phyloP scores from a whole-genome alignment of 2,888 invertebrate species.

The Ormyrus rosae region DNA sequence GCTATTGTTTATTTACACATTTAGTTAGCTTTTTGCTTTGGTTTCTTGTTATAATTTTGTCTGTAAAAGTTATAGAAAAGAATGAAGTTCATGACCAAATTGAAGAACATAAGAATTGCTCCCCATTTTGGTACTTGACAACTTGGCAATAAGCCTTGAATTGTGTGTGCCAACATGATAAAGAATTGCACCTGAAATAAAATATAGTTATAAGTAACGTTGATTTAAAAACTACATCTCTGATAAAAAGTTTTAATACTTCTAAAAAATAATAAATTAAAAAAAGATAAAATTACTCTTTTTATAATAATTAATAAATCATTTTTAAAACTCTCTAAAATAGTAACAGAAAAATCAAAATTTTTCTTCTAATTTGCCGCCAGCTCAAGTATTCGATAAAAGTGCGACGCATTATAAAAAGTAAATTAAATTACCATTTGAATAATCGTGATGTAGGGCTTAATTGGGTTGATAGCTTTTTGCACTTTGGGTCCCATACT shows the following conservation, averaged over 20 bases:
- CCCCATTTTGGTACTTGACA: conserved; percentile 78
- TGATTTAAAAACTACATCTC: no score
- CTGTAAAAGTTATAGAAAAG: conserved; percentile 84
- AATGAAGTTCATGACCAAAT: conserved; percentile 80
- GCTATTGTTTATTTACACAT: neutral
- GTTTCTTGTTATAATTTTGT: conserved; percentile 75
- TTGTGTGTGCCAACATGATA: conserved; percentile 78
- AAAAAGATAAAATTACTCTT: neutral
- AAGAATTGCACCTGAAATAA: conserved; percentile 80
- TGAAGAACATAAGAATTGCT: conserved; percentile 77
- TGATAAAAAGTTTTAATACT: no score
- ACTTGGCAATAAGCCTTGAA: conserved; percentile 76
- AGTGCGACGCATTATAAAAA: no score
- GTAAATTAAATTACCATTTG: conserved; percentile 80
- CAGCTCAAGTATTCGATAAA: no score
- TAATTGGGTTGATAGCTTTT: conserved; percentile 78
- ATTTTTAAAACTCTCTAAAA: neutral
- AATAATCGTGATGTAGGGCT: conserved; percentile 77
- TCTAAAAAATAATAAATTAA: neutral
- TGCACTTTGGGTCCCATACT: conserved; percentile 79
- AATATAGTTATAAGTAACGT: no score
- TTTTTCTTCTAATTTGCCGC: no score
- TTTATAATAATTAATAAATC: neutral
- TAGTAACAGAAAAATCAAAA: no score
- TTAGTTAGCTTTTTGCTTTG: neutral